Conservation (phyloP, 2,113 vertebrate genomes). For the Thinocorus orbignyianus region DNA sequence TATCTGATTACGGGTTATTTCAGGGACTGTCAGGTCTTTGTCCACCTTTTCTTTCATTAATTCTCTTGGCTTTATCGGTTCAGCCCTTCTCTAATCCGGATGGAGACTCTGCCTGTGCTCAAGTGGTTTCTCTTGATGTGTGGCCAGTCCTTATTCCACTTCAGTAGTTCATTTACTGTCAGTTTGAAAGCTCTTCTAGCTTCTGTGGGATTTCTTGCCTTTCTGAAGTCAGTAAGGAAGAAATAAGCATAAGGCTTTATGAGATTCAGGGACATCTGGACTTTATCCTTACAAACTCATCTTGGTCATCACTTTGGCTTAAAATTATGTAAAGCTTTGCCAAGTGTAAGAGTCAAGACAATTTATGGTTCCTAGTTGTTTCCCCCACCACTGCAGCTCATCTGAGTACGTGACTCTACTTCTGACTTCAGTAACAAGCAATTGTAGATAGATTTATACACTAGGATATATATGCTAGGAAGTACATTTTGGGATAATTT, state of each 20-base stretch:
- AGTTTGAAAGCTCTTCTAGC: not conserved
- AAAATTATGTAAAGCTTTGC: not conserved
- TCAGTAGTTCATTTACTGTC: not conserved
- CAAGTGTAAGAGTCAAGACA: not conserved
- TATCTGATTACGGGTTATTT: not conserved
- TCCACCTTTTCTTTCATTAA: not conserved
- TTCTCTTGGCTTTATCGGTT: not conserved
- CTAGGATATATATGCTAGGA: not conserved
- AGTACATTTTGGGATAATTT: not conserved
- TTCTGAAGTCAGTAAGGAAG: not conserved
- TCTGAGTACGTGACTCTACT: not conserved
- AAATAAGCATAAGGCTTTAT: not conserved
- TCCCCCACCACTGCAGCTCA: not conserved
- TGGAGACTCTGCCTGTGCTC: not conserved
- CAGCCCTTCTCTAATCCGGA: not conserved
- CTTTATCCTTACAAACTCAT: not conserved
- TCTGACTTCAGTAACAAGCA: not conserved
- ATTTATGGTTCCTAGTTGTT: not conserved
- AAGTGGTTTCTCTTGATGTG: not conserved
- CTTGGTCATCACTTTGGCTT: not conserved
- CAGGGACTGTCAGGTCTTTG: not conserved
- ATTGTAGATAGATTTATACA: not conserved
- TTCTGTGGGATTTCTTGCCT: not conserved
- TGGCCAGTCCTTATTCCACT: not conserved
- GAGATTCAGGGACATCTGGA: not conserved